Conservation (phyloP, 2,113 vertebrate species). For the Genyomyrus donnyi region DNA sequence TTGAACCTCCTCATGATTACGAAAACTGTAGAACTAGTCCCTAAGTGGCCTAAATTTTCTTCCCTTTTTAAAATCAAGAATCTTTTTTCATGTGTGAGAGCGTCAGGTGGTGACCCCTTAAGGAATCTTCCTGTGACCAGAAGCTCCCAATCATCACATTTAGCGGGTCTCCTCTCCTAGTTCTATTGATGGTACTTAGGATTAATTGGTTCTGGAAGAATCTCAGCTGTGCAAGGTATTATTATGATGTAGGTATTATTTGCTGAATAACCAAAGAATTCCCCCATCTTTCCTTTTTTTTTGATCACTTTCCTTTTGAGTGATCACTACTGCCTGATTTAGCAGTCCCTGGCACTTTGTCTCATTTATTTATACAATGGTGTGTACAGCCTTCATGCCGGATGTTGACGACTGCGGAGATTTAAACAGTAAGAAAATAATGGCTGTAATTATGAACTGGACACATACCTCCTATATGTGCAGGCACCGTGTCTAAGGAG, state of each 20-base stretch:
- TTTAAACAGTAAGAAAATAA: neutral
- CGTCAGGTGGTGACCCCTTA: neutral
- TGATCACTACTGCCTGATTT: neutral
- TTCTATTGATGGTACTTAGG: neutral
- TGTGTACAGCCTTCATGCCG: neutral
- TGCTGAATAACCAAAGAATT: neutral
- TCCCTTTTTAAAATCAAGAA: neutral
- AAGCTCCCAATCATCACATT: neutral
- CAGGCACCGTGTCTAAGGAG: neutral
- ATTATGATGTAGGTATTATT: neutral
- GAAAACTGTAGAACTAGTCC: conserved; percentile 25
- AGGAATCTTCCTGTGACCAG: neutral
- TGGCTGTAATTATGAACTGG: neutral
- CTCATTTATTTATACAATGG: neutral
- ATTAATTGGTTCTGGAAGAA: neutral
- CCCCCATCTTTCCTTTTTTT: neutral
- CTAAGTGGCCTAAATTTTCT: neutral
- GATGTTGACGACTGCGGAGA: neutral
- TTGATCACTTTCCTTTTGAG: neutral
- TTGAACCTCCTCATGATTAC: conserved; percentile 51
- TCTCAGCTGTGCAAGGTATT: neutral
- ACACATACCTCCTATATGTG: neutral
- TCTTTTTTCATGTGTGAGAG: neutral
- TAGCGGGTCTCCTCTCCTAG: neutral
- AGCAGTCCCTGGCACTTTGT: neutral